These are phyloP conservation scores for Dusona sp. DNA, from an alignment of 2,888 invertebrate species.

Conservation along the genomic window DNA sequence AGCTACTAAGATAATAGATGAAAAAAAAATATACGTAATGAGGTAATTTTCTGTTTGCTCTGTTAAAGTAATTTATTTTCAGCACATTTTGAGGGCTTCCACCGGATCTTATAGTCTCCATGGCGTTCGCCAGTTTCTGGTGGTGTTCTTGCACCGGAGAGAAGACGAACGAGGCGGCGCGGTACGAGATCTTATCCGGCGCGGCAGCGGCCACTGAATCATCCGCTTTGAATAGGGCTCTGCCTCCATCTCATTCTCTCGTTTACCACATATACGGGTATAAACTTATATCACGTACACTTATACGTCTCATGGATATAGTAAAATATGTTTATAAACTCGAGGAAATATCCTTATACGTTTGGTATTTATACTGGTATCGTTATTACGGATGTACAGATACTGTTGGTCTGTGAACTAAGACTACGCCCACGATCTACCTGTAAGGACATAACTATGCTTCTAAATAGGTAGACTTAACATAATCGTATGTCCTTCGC, in stretches of 20 bases:
- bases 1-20: not conserved
- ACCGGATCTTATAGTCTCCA: constrained; percentile 67
- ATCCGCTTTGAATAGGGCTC: constrained; percentile 84
- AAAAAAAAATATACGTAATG: not conserved
- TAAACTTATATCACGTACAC: constrained; percentile 43
- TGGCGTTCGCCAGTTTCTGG: constrained; percentile 66
- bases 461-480: not conserved
- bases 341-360: constrained; percentile 43
- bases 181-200: constrained; percentile 83
- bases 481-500: constrained; percentile 17
- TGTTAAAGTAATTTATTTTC: not conserved
- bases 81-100: constrained; percentile 18
- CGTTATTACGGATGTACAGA: constrained; percentile 54
- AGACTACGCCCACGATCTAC: constrained; percentile 55
- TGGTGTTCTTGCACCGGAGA: constrained; percentile 59
- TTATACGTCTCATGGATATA: constrained; percentile 36
- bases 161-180: constrained; percentile 81
- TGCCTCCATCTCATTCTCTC: constrained; percentile 79
- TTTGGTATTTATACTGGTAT: constrained; percentile 28
- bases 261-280: constrained; percentile 75
- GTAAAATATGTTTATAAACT: constrained; percentile 40
- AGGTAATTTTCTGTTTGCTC: constrained; percentile 8
- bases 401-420: constrained; percentile 32
- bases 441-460: constrained; percentile 50
- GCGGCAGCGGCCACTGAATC: constrained; percentile 84